These are phyloP conservation scores for Polypterus senegalus DNA, from an alignment of 2,113 vertebrate species.

Conservation along the genomic window DNA sequence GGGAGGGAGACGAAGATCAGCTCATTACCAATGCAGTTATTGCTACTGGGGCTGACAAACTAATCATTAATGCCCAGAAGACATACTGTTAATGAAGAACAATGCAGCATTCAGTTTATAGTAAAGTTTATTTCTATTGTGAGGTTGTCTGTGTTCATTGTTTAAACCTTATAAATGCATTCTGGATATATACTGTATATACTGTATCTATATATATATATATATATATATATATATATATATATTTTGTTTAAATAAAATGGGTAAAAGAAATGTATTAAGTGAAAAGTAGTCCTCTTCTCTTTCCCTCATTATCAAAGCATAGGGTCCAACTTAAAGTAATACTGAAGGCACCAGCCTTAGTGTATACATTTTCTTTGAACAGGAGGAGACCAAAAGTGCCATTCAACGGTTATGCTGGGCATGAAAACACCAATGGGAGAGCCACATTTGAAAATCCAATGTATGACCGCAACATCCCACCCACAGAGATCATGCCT, in stretches of 20 bases:
- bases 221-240: no score
- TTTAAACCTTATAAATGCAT: no score
- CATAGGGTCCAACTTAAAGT: no score
- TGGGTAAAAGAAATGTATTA: no score
- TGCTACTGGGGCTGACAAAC: no score
- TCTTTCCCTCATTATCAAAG: not conserved
- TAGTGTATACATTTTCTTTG: not conserved
- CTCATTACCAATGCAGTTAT: not conserved
- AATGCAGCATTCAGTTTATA: no score
- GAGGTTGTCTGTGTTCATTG: not conserved
- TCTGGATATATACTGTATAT: no score
- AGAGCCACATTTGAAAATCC: slow-evolving; percentile 93
- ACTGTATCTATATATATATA: no score
- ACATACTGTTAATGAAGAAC: not conserved
- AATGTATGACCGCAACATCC: slow-evolving; percentile 96
- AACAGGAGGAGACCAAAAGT: slow-evolving; percentile 93
- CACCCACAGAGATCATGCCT: slow-evolving; percentile 84
- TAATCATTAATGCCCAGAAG: slow-evolving; percentile 2
- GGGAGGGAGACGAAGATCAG: not conserved
- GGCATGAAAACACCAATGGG: slow-evolving; percentile 90
- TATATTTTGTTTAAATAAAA: no score
- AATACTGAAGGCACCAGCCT: no score
- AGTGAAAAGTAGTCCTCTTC: not conserved
- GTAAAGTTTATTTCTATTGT: not conserved
- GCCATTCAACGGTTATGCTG: slow-evolving; percentile 87